Base-by-base conservation (phyloP, 37 sponge, comb jelly and placozoan species). In the Dysidea cf. avara region DNA sequence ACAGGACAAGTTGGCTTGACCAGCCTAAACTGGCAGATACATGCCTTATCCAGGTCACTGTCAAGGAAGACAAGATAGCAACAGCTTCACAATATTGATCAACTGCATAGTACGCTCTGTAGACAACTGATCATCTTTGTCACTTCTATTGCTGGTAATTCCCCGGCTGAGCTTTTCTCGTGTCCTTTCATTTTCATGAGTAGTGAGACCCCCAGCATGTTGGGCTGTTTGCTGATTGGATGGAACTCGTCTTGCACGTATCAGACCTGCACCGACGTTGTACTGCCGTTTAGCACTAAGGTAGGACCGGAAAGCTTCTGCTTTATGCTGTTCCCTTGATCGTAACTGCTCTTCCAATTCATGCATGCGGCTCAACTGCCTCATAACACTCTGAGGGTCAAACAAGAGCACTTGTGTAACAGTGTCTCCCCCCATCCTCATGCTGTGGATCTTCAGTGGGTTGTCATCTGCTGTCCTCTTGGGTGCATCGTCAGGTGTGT, bases 41-140 rank as follows among this genome's bases (percentile, higher is more conserved):
- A 83, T 5, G 20, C 31, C 53, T 57, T 30, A 72, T 92, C 96
- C 53, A 95, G 68, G 14, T 61, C 43, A 1, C 71, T 39, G 61
- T 91, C 92, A 26, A 92, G 75, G 14, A 40, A 95, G 83, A 50
- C 93, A 92, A 24, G 96, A 92, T 52, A 95, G 71, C 16, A 92
- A 52, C 21, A 95, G 72, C 2, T 83, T 80, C 17, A 82, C 84
- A 34, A 86, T 83, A 71, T 83, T 71, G 21, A 89, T 57, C 28
- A 74, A 75, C 31, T 66, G 72, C 5, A 51, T 33, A 2, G 84
- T 79, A 39, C 72, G 16, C 52, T 68, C 68, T 12, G 40, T 46
- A 1, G 55, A 35, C 29, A 68, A 36, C 36, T 66, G 55, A 18
- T 54, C 65, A 64, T 33, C 30, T 38, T 83, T 68, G 28, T 37